A percentile compares a stretch with the other conserved stretches of the same genome.
These are phyloP conservation scores for Cheirogaleus medius DNA, from an alignment of 2,113 vertebrate species.

Conservation along the genomic window DNA sequence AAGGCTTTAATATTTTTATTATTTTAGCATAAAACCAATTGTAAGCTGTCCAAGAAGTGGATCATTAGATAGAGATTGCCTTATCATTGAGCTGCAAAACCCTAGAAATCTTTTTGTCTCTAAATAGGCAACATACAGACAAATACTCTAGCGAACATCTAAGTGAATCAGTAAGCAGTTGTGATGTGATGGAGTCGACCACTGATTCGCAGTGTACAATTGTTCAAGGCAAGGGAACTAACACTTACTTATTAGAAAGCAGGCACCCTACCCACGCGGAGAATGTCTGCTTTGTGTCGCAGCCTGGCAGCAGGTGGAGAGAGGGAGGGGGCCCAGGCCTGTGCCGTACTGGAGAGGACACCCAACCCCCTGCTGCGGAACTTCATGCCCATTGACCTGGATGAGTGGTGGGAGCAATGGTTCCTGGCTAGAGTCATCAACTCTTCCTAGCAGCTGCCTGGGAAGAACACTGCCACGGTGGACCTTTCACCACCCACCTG, in stretches of 20 bases:
- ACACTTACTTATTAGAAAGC: background rate
- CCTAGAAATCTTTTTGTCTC: background rate
- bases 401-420: slow-evolving; percentile 97
- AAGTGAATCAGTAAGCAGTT: background rate
- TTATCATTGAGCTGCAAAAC: background rate
- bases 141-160: background rate
- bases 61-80: background rate
- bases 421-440: slow-evolving; percentile 95
- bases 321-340: slow-evolving; percentile 78
- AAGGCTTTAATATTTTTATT: background rate
- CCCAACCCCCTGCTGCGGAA: slow-evolving; percentile 88
- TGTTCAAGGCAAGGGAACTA: background rate
- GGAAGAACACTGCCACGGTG: background rate
- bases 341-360: slow-evolving; percentile 89
- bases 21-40: background rate
- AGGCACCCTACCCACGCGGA: background rate
- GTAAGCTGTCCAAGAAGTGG: background rate
- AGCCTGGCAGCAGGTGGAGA: slow-evolving; percentile 95
- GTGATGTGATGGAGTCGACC: background rate
- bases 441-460: slow-evolving; percentile 85
- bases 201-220: background rate
- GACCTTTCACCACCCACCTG: background rate
- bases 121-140: background rate
- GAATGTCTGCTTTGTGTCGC: background rate
- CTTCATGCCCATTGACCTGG: slow-evolving; percentile 96